Percentiles rank a stretch among this genome's conserved stretches.
Evolutionary conservation across 1,140 invertebrate species (phyloP).

Genomic region (Wiebesia pumilae): DNA sequence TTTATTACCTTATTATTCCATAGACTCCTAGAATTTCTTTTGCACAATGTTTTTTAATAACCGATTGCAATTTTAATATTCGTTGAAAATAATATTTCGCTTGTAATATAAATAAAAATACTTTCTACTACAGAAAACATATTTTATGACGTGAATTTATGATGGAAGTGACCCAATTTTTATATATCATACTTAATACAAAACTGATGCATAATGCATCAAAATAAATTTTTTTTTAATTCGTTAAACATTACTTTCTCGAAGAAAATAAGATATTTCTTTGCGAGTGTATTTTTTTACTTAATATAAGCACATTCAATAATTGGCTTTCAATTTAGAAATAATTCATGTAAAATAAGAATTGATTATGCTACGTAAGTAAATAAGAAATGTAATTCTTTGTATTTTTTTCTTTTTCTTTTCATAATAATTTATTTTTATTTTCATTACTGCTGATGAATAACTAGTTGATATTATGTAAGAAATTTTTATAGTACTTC

Average conservation of each 20-base stretch:
- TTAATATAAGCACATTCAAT: too few relatives aligned
- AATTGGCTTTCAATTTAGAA: too few relatives aligned
- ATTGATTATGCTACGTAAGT: too few relatives aligned
- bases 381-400: too few relatives aligned
- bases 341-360: too few relatives aligned
- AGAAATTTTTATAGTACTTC: too few relatives aligned
- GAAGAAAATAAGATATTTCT: neutral
- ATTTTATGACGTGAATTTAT: neutral
- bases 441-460: too few relatives aligned
- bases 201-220: neutral
- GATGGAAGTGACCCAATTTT: neutral
- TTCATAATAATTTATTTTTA: too few relatives aligned
- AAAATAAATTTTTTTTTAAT: neutral
- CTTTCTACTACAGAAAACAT: neutral
- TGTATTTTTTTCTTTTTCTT: too few relatives aligned
- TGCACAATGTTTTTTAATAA: neutral
- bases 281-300: too few relatives aligned
- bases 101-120: neutral
- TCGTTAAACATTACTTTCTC: neutral
- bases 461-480: too few relatives aligned
- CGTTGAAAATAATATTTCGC: neutral
- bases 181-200: neutral
- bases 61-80: neutral
- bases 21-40: neutral
- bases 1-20: too few relatives aligned